Conservation (phyloP, 2,797 vertebrate genomes). For the Crocodylus rhombifer region DNA sequence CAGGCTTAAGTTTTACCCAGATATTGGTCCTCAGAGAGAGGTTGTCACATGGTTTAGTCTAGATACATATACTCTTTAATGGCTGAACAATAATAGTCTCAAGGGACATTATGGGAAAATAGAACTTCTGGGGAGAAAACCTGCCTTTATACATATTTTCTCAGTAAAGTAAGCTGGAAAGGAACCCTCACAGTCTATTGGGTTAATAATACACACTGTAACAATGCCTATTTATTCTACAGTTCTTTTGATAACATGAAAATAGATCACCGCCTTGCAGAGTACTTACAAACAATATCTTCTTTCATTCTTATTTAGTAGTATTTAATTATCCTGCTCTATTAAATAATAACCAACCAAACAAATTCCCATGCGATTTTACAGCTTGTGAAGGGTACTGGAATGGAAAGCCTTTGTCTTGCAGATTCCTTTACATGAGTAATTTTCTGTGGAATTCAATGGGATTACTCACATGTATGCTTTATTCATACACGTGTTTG, state of each 20-base stretch:
- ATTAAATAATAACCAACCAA: not conserved
- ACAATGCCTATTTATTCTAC: not conserved
- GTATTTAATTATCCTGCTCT: not conserved
- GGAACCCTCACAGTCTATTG: not conserved
- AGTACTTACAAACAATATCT: not conserved
- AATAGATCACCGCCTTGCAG: not conserved
- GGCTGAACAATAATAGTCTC: not conserved
- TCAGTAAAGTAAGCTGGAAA: not conserved
- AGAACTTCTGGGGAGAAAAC: not conserved
- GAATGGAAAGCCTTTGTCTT: not conserved
- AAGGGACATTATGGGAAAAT: conserved; percentile 1
- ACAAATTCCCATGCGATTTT: not conserved
- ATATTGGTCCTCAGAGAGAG: not conserved
- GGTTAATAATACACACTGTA: not conserved
- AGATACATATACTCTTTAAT: not conserved
- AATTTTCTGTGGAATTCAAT: not conserved
- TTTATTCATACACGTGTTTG: not conserved
- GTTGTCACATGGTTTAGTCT: conserved; percentile 2
- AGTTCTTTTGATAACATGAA: not conserved
- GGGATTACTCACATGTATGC: fast-evolving
- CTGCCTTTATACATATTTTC: not conserved
- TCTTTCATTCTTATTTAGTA: not conserved
- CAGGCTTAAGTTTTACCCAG: not conserved
- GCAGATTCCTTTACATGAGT: not conserved
- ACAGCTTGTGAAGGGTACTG: not conserved